phyloP scores from a whole-genome alignment of 2,113 vertebrate genomes.

The Osmerus eperlanus region DNA sequence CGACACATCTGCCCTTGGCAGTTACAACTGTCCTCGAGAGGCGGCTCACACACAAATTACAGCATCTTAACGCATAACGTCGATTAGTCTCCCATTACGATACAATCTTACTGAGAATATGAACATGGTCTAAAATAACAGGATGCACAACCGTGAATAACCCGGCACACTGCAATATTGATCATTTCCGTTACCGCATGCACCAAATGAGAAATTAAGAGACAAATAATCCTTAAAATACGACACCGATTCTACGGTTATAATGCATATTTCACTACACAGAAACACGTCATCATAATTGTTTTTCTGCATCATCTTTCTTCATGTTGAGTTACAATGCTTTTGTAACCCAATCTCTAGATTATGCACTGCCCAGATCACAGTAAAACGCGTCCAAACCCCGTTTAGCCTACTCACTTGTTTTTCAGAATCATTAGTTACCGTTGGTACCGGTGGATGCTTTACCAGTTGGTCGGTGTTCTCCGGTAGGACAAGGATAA shows the following conservation, averaged over 20 bases:
- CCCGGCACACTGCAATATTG: neutral
- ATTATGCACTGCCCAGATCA: neutral
- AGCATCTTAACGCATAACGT: neutral
- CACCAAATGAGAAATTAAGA: neutral
- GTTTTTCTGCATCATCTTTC: constrained; percentile 16
- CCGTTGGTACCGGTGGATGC: neutral
- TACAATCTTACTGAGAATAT: neutral
- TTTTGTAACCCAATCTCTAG: no score
- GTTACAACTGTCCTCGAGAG: neutral
- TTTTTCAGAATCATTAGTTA: neutral
- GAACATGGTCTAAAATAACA: neutral
- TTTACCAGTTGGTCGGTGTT: neutral
- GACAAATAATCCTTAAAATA: neutral
- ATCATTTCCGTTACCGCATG: neutral
- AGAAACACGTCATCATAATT: neutral
- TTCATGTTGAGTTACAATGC: neutral
- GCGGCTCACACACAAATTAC: neutral
- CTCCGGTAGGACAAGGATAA: constrained; percentile 3
- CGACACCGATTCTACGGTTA: neutral
- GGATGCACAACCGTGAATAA: neutral
- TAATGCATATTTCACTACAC: neutral
- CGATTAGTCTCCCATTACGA: neutral
- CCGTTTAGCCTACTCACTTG: neutral
- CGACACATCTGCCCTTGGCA: constrained; percentile 31
- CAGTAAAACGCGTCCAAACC: neutral